These are phyloP conservation scores for Acrobasis suavella DNA, from an alignment of 2,888 invertebrate genomes.

Conservation along the genomic window DNA sequence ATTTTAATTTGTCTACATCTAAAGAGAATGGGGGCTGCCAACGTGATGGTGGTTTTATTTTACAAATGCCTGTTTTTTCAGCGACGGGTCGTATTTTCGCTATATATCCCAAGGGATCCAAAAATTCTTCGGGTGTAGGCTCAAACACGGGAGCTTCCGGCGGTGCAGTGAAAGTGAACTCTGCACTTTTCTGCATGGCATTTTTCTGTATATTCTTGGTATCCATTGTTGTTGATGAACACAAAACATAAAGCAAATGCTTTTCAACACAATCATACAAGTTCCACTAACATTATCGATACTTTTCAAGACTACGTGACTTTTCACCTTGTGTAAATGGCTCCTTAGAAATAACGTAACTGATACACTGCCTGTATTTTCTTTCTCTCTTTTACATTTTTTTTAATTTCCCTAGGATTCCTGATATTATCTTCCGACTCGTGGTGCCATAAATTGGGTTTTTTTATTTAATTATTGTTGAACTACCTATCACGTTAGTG, in stretches of 20 bases:
- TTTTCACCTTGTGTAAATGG: constrained; percentile 79
- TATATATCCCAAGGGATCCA: constrained; percentile 88
- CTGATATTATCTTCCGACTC: too few species aligned
- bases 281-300: neutral
- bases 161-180: constrained; percentile 77
- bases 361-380: constrained; percentile 20
- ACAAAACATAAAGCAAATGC: constrained; percentile 14
- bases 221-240: constrained; percentile 57
- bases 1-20: constrained; percentile 85
- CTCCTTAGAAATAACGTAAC: constrained; percentile 50
- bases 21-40: constrained; percentile 92
- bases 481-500: too few species aligned
- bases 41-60: constrained; percentile 88
- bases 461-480: too few species aligned
- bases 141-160: constrained; percentile 88
- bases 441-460: too few species aligned
- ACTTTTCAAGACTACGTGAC: constrained; percentile 71
- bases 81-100: constrained; percentile 88
- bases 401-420: neutral
- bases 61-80: constrained; percentile 88
- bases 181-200: constrained; percentile 78
- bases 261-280: constrained; percentile 21
- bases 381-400: constrained; percentile 1
- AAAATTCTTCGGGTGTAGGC: constrained; percentile 88
- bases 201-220: constrained; percentile 77